A percentile compares a stretch with the other conserved stretches of the same genome.
phyloP scores from a whole-genome alignment of 2,113 vertebrate genomes.

The Chaenocephalus aceratus region DNA sequence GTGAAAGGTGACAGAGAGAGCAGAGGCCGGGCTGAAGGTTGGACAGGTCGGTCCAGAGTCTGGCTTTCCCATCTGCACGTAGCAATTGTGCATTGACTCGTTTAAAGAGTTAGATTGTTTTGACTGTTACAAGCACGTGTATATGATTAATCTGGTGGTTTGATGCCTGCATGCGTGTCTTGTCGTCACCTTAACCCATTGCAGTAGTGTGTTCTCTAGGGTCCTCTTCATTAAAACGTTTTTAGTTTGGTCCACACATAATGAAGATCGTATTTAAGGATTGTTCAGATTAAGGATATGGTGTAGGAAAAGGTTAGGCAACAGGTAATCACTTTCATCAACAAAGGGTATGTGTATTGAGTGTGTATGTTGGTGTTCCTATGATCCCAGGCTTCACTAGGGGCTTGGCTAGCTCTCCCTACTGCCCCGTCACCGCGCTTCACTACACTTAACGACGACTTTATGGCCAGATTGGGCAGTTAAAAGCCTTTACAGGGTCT shows the following conservation, averaged over 20 bases:
- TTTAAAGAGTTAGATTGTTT: slow-evolving; percentile 3
- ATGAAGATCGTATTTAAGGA: background rate
- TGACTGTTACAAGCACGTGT: background rate
- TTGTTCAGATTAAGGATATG: slow-evolving; percentile 4
- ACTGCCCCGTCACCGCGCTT: slow-evolving; percentile 74
- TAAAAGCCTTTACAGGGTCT: slow-evolving; percentile 82
- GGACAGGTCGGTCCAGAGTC: slow-evolving; percentile 55
- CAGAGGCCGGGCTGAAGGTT: slow-evolving; percentile 75
- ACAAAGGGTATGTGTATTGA: too few relatives aligned
- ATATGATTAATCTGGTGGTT: background rate
- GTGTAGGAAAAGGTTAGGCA: slow-evolving; percentile 2
- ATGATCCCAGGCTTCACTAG: slow-evolving; percentile 36
- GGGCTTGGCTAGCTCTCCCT: slow-evolving; percentile 42
- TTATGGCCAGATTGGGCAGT: slow-evolving; percentile 76
- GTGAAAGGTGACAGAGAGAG: slow-evolving; percentile 83
- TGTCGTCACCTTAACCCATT: background rate
- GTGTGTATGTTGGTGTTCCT: slow-evolving; percentile 52
- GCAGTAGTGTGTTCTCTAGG: background rate
- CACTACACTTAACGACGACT: slow-evolving; percentile 81
- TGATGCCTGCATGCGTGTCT: background rate
- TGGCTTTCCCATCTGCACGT: slow-evolving; percentile 41
- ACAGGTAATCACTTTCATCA: background rate
- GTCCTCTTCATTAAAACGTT: background rate
- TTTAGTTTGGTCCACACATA: slow-evolving; percentile 20
- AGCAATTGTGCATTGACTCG: background rate